These are phyloP conservation scores for Tupaia chinensis DNA, from an alignment of 2,113 vertebrate species.

Conservation along the genomic window DNA sequence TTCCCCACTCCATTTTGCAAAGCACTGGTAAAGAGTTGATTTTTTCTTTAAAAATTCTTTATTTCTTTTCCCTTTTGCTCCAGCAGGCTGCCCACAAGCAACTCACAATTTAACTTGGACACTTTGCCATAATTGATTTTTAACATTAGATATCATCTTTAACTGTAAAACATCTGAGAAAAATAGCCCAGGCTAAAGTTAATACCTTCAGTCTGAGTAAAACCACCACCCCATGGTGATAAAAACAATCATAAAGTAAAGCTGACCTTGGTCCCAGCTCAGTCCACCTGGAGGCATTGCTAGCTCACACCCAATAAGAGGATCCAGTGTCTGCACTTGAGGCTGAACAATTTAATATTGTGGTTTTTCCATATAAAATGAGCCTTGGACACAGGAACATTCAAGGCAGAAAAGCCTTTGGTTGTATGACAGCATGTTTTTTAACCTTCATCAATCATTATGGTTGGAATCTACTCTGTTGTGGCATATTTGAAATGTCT, in stretches of 20 bases:
- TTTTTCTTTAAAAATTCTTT: conserved; percentile 1
- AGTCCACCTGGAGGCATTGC: background rate
- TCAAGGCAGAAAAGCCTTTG: background rate
- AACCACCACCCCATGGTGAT: conserved; percentile 27
- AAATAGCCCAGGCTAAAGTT: conserved; percentile 27
- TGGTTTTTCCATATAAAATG: background rate
- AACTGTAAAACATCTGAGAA: conserved; percentile 64
- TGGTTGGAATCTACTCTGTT: background rate
- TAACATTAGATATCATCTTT: conserved; percentile 58
- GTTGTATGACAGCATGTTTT: background rate
- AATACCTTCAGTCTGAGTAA: background rate
- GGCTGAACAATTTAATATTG: background rate
- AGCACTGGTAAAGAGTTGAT: background rate
- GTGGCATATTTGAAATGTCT: background rate
- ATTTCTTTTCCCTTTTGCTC: background rate
- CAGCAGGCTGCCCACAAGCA: background rate
- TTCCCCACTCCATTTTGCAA: background rate
- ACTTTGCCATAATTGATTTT: conserved; percentile 41
- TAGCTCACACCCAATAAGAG: background rate
- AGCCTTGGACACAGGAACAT: background rate
- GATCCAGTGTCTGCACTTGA: background rate
- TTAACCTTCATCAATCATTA: conserved; percentile 20
- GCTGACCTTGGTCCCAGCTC: background rate
- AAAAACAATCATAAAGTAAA: conserved; percentile 27
- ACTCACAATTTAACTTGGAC: conserved; percentile 43